These are phyloP conservation scores for Timandra comae DNA, from an alignment of 2,888 invertebrate genomes.

Conservation along the genomic window DNA sequence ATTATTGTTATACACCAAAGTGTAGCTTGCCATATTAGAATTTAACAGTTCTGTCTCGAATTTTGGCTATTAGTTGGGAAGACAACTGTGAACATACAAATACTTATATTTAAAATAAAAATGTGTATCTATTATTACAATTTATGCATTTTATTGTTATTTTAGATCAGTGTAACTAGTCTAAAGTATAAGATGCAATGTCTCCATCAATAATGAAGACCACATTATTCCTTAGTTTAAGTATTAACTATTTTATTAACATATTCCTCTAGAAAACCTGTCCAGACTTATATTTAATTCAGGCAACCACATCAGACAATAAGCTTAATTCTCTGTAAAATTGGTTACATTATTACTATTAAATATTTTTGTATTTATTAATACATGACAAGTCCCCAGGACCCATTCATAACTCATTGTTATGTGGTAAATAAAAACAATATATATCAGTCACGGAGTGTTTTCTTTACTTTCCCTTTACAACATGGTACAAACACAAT, in stretches of 20 bases:
- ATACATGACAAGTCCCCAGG: conserved; percentile 52
- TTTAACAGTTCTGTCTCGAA: conserved; percentile 28
- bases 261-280: too few relatives aligned
- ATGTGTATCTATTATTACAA: not conserved
- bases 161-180: not conserved
- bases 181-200: not conserved
- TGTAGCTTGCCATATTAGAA: conserved; percentile 73
- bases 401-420: conserved; percentile 43
- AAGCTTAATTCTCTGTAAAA: not conserved
- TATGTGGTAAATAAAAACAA: conserved; percentile 14
- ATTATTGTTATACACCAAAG: conserved; percentile 64
- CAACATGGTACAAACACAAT: conserved; percentile 5
- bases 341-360: conserved; percentile 6
- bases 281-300: not conserved
- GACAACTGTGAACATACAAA: not conserved
- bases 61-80: conserved; percentile 35
- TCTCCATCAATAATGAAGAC: too few relatives aligned
- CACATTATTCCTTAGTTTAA: too few relatives aligned
- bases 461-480: conserved; percentile 3
- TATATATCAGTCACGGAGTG: conserved; percentile 4
- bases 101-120: not conserved
- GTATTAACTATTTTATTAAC: not conserved
- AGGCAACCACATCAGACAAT: conserved; percentile 14
- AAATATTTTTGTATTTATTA: conserved; percentile 23
- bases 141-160: not conserved